These are phyloP conservation scores for Dissostichus mawsoni DNA, from an alignment of 2,113 vertebrate genomes.

Conservation along the genomic window DNA sequence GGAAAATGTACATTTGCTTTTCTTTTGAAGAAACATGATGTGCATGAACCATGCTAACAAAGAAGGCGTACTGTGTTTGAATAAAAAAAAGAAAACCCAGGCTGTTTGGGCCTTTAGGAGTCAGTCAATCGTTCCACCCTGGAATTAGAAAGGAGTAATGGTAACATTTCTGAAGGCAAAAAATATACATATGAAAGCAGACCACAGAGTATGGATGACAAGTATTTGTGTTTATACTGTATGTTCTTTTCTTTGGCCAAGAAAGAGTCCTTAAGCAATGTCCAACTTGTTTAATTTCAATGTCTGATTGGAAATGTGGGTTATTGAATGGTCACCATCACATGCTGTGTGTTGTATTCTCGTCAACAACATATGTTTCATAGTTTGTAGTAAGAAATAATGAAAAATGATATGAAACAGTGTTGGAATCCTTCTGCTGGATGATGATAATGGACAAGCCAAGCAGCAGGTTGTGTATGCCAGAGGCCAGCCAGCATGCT, in stretches of 20 bases:
- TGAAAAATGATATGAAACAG: constrained; percentile 35
- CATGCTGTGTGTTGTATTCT: no score
- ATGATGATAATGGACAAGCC: constrained; percentile 50
- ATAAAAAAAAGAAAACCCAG: not conserved
- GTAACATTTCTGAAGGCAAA: not conserved
- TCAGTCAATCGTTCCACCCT: not conserved
- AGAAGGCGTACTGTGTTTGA: not conserved
- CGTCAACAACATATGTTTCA: constrained; percentile 1
- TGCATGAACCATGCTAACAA: not conserved
- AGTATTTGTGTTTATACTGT: not conserved
- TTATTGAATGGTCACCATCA: not conserved
- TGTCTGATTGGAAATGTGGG: not conserved
- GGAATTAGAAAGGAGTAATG: not conserved
- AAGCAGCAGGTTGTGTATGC: constrained; percentile 63
- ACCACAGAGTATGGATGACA: not conserved
- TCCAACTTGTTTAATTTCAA: not conserved
- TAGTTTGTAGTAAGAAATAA: constrained; percentile 18
- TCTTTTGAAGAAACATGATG: not conserved
- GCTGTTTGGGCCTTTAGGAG: not conserved
- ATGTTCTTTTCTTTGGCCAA: not conserved
- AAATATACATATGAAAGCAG: not conserved
- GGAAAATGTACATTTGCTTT: no score
- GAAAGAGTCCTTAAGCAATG: not conserved
- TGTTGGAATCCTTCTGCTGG: constrained; percentile 54
- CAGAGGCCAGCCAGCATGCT: constrained; percentile 57